A percentile compares a stretch with the other conserved stretches of the same genome.
Evolutionary conservation across 2,888 invertebrate species (phyloP).

Genomic region (Cheilosia grossa): DNA sequence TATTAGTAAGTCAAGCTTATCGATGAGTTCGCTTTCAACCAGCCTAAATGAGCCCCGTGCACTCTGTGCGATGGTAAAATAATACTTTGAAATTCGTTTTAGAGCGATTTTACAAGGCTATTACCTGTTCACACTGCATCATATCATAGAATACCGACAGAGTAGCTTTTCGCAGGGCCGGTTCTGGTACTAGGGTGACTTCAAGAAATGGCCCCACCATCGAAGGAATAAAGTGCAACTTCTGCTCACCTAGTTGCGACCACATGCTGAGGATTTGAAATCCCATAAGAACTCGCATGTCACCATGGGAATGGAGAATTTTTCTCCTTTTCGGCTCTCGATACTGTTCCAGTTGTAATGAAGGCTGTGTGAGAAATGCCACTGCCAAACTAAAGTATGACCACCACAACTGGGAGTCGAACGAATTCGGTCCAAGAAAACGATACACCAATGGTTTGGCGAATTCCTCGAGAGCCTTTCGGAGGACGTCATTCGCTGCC

Average conservation of each 20-base stretch:
- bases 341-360: slow-evolving; percentile 91
- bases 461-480: slow-evolving; percentile 93
- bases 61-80: slow-evolving; percentile 78
- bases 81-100: neutral
- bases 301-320: slow-evolving; percentile 91
- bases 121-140: slow-evolving; percentile 94
- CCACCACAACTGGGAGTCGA: slow-evolving; percentile 91
- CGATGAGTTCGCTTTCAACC: slow-evolving; percentile 96
- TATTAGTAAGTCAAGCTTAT: slow-evolving; percentile 95
- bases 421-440: slow-evolving; percentile 89
- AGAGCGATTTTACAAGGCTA: neutral
- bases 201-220: slow-evolving; percentile 97
- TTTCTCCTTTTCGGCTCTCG: slow-evolving; percentile 91
- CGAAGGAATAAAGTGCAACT: slow-evolving; percentile 94
- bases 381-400: slow-evolving; percentile 92
- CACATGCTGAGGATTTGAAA: slow-evolving; percentile 96
- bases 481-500: slow-evolving; percentile 92
- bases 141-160: slow-evolving; percentile 96
- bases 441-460: slow-evolving; percentile 93
- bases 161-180: slow-evolving; percentile 93
- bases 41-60: slow-evolving; percentile 93
- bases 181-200: slow-evolving; percentile 95
- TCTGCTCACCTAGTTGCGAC: slow-evolving; percentile 94
- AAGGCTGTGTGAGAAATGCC: slow-evolving; percentile 91
- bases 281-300: slow-evolving; percentile 96